Base-by-base conservation (phyloP, 2,113 vertebrate genomes). In the Neoarius graeffei region DNA sequence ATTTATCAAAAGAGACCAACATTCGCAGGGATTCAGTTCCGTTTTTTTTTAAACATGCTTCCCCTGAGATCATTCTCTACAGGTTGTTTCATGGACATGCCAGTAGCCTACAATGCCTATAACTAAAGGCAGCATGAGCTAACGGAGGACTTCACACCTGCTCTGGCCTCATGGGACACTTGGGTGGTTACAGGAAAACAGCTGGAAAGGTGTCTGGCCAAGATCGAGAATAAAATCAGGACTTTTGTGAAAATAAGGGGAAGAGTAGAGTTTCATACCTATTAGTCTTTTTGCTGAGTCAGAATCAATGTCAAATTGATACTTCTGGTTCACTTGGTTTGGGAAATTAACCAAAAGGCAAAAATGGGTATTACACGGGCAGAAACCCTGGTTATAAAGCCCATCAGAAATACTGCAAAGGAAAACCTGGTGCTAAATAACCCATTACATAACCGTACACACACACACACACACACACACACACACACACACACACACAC, bases 1-100 rank as follows among this genome's bases (percentile, higher is more conserved):
- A 87, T 89, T 80, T 84, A 92, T 91, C 84, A 90, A 83, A 85
- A 57, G 85, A 89, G 86, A 87, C 86, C 86, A 85, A 50, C 79
- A 87, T 89, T 82, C 84, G 87, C 83, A 89, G 87, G 85, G 80
- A 87, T 84, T 89, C n/a, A 23, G 64, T 84, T 90, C 86, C 71
- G 76, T 59, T 52, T 85, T 50, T 59, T 60, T 27, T 60, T 59
- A 19, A 56, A 64, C 81, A 48, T 67, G 9, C 56, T 52, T 86
- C 84, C 67, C 30, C 19, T 86, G 30, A 86, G 83, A 73, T 60
- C 80, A 71, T 87, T 91, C 23, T 79, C 71, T 81, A 57, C 17
- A 35, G 54, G 81, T 56, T 87, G 77, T 67, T n/a, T 85, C 64
- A 62, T 82, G 52, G 79, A 73, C 66, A 84, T 50, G 66, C n/a